Evolutionary conservation across 2,797 vertebrate species (phyloP).

Genomic region (Phalanger gymnotis): DNA sequence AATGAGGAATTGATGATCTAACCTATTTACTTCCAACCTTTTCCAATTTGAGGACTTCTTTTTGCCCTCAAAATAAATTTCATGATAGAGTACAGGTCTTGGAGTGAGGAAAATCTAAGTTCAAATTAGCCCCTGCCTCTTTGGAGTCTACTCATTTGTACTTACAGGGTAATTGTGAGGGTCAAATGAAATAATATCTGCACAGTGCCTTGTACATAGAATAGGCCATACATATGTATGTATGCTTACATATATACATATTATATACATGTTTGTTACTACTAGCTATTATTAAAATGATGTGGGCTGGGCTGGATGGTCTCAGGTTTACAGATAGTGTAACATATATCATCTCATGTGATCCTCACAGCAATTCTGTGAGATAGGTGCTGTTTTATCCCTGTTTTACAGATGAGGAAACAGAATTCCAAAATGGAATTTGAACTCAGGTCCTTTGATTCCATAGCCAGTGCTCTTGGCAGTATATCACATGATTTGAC

Average conservation of each 20-base stretch:
- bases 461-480: neutral
- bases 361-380: neutral
- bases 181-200: constrained; percentile 30
- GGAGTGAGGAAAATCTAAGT: neutral
- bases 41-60: neutral
- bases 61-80: neutral
- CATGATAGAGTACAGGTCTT: neutral
- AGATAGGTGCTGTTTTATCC: neutral
- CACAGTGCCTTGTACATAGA: constrained; percentile 30
- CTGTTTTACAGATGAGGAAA: neutral
- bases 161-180: constrained; percentile 35
- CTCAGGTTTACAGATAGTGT: too few relatives aligned
- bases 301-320: too few relatives aligned
- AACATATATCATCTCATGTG: neutral
- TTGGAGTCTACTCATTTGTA: neutral
- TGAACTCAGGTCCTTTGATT: neutral
- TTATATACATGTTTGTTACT: too few relatives aligned
- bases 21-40: neutral
- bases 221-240: constrained; percentile 12
- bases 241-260: too few relatives aligned
- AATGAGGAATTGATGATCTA: neutral
- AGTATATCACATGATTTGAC: neutral
- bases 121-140: neutral
- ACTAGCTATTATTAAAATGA: too few relatives aligned
- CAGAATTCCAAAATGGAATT: neutral